These are phyloP conservation scores for Chrosomus eos DNA, from an alignment of 2,797 vertebrate genomes.

Conservation along the genomic window DNA sequence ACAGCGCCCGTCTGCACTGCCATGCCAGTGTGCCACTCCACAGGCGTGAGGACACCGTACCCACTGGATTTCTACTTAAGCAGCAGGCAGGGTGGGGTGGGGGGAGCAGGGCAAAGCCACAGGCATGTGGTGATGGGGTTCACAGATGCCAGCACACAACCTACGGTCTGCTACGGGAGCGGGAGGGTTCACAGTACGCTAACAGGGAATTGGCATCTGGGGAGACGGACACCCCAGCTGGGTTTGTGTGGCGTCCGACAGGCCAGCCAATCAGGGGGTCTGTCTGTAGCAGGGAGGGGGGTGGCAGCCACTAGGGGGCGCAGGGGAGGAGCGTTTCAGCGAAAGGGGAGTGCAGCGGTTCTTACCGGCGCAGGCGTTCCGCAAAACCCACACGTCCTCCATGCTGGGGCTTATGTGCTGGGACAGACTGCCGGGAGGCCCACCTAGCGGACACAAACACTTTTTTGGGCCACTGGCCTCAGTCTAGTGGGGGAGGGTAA, in stretches of 20 bases:
- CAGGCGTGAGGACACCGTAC: not conserved
- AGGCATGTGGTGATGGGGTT: slow-evolving; percentile 30
- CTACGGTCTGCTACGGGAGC: slow-evolving; percentile 7
- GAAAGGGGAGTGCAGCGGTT: not conserved
- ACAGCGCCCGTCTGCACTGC: slow-evolving; percentile 25
- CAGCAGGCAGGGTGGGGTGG: slow-evolving; percentile 27
- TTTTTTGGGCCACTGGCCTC: slow-evolving; percentile 62
- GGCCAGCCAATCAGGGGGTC: slow-evolving; percentile 39
- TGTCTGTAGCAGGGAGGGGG: slow-evolving; percentile 12
- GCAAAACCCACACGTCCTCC: slow-evolving; percentile 80
- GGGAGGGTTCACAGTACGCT: not conserved
- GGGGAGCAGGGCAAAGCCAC: slow-evolving; percentile 34
- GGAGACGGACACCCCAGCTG: not conserved
- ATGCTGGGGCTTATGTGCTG: slow-evolving; percentile 70
- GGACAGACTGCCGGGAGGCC: slow-evolving; percentile 69
- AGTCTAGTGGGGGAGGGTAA: slow-evolving; percentile 23
- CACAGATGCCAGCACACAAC: slow-evolving; percentile 28
- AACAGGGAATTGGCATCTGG: not conserved
- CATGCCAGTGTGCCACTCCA: slow-evolving; percentile 21
- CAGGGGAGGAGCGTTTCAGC: not conserved
- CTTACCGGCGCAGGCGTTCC: slow-evolving; percentile 78
- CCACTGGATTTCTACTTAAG: slow-evolving; percentile 18
- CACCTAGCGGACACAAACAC: slow-evolving; percentile 76
- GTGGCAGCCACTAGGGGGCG: slow-evolving; percentile 43
- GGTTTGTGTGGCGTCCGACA: not conserved